A percentile compares a stretch with the other conserved stretches of the same genome.
Conservation (phyloP, 2,797 vertebrate genomes). For the Dallia pectoralis region DNA sequence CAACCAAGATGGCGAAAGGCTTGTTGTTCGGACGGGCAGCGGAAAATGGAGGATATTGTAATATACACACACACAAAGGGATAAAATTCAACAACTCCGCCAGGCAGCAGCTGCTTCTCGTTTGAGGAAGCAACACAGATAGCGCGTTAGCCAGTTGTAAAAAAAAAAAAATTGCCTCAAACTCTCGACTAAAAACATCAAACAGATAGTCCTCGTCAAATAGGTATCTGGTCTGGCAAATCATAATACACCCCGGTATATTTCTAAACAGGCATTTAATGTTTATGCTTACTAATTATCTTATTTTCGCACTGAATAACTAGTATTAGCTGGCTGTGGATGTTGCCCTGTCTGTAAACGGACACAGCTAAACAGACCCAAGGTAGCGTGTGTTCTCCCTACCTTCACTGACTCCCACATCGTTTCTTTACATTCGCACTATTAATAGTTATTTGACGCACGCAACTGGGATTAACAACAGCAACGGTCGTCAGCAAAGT, state of each 20-base stretch:
- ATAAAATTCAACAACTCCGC: conserved; percentile 92
- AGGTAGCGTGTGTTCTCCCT: conserved; percentile 62
- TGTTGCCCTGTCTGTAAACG: conserved; percentile 63
- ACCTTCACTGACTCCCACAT: conserved; percentile 57
- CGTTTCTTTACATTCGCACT: conserved; percentile 37
- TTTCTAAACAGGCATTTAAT: conserved; percentile 47
- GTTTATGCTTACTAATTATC: conserved; percentile 62
- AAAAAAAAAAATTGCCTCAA: conserved; percentile 34
- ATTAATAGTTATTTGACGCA: conserved; percentile 20
- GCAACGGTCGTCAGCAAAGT: conserved; percentile 13
- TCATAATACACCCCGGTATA: conserved; percentile 38
- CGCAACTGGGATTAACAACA: conserved; percentile 13
- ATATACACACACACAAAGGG: conserved; percentile 99
- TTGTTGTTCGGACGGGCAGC: conserved; percentile 97
- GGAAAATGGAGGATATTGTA: conserved; percentile 99
- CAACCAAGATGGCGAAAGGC: conserved; percentile 99
- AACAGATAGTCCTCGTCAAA: conserved; percentile 31
- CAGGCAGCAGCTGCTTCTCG: conserved; percentile 80
- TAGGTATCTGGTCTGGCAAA: conserved; percentile 40
- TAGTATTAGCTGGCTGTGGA: conserved; percentile 59
- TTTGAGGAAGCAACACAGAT: conserved; percentile 85
- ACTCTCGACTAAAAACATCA: conserved; percentile 43
- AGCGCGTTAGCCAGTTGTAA: conserved; percentile 22
- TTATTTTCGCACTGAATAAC: conserved; percentile 65
- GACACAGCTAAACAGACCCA: conserved; percentile 71